These are phyloP conservation scores for Tenebrosternarchus preto DNA, from an alignment of 2,113 vertebrate species.

Conservation along the genomic window DNA sequence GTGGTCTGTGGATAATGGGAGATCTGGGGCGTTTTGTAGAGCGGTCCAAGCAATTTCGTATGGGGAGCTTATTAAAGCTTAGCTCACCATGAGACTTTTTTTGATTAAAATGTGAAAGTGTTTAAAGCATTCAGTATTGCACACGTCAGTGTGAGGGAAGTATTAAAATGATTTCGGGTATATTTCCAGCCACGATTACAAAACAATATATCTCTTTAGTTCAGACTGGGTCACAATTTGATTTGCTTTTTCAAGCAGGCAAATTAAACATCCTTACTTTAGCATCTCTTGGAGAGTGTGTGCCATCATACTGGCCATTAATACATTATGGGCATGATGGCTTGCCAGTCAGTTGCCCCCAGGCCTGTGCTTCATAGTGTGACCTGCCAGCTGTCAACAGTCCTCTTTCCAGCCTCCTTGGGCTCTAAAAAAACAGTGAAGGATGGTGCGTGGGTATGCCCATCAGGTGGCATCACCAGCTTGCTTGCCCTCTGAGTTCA, in stretches of 20 bases:
- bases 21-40: neutral
- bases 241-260: neutral
- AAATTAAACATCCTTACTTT: neutral
- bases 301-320: slow-evolving; percentile 67
- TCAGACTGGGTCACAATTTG: slow-evolving; percentile 13
- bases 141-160: neutral
- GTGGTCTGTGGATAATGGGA: neutral
- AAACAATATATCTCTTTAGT: neutral
- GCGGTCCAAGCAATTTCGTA: neutral
- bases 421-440: slow-evolving; percentile 13
- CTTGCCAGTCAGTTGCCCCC: slow-evolving; percentile 62
- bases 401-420: slow-evolving; percentile 51
- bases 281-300: slow-evolving; percentile 53
- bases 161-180: neutral
- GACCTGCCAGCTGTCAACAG: slow-evolving; percentile 63
- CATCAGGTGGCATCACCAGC: neutral
- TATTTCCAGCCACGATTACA: neutral
- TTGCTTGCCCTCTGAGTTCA: slow-evolving; percentile 16
- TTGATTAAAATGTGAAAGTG: neutral
- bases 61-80: neutral
- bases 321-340: slow-evolving; percentile 60
- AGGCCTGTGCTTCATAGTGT: slow-evolving; percentile 59
- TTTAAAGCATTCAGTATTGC: neutral
- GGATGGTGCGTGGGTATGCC: neutral
- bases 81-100: neutral